Evolutionary conservation across 2,113 vertebrate genomes (phyloP), one percentile per base, ranked within the genome.

Genomic region (Larimichthys polyactis): DNA sequence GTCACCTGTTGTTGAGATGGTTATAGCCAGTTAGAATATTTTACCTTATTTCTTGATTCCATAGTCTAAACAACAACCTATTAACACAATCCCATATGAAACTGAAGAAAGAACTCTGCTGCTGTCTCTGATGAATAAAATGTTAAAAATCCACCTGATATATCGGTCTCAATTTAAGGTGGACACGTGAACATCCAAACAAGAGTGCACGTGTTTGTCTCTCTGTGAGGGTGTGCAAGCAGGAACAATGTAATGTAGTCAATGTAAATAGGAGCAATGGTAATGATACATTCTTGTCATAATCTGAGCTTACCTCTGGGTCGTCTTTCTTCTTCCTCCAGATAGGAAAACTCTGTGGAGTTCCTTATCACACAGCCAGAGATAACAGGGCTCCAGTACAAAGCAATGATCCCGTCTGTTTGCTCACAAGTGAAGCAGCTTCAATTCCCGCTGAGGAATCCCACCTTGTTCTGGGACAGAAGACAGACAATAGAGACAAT

Each of bases 351-450:
- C 88, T 92, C 86, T 83, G 75, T 27, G 54, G 90, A 91, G 85
- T 87, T 87, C 75, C 77, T 93, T 92, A 93, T 92, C 92, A 91
- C 81, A 89, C 71, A 86, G 81, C 62, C 79, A 44, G 73, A 88
- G 89, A 93, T 88, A 93, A 91, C 81, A 92, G 86, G 36, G 65
- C 65, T 64, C 55, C 72, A 24, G 70, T 82, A 89, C 88, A 92
- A 92, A 92, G 89, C 78, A 78, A 87, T 22, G 70, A 91, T 81
- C 83, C 60, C 9, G 70, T 85, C 76, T 87, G 92, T 89, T 89
- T 91, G 77, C 88, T 87, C 83, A 89, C 87, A 87, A 84, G 82
- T 64, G 74, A 85, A 79, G 84, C 57, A 82, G 78, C 69, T 78
- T 75, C 77, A 44, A 29, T 92, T 83, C 83, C 84, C 11, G 11